Conservation (phyloP, 2,797 vertebrate species). For the Falco berigora region DNA sequence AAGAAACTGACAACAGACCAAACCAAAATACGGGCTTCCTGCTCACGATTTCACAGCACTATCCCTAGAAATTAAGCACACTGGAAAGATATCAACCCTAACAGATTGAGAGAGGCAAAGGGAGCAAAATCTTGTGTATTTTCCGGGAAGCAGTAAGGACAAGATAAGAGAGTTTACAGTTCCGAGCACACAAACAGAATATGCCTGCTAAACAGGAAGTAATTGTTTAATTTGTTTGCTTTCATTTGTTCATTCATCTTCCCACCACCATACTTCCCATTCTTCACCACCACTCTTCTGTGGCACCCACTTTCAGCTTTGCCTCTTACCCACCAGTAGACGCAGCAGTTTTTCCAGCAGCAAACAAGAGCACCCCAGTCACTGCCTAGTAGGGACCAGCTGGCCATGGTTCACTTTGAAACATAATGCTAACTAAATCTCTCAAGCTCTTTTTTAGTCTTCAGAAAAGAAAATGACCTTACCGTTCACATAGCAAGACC, state of each 20-base stretch:
- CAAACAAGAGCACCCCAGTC: not conserved
- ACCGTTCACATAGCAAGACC: slow-evolving; percentile 46
- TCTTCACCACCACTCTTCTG: not conserved
- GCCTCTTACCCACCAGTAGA: not conserved
- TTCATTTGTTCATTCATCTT: not conserved
- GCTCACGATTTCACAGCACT: not conserved
- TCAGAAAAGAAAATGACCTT: not conserved
- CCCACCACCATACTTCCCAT: not conserved
- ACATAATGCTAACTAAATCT: not conserved
- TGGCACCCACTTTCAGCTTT: not conserved
- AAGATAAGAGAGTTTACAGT: not conserved
- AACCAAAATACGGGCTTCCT: not conserved
- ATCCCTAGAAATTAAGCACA: not conserved
- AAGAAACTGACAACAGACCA: not conserved
- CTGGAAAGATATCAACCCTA: not conserved
- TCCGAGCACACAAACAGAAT: not conserved
- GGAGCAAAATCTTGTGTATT: not conserved
- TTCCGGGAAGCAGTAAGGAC: not conserved
- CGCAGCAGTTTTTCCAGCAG: not conserved
- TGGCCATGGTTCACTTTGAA: not conserved
- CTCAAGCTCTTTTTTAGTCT: not conserved
- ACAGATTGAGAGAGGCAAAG: not conserved
- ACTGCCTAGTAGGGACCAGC: not conserved
- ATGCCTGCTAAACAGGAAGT: not conserved
- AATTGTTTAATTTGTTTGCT: not conserved